Percentiles rank a stretch among this genome's conserved stretches.
Evolutionary conservation across 2,797 vertebrate species (phyloP).

Genomic region (Mico argentatus): DNA sequence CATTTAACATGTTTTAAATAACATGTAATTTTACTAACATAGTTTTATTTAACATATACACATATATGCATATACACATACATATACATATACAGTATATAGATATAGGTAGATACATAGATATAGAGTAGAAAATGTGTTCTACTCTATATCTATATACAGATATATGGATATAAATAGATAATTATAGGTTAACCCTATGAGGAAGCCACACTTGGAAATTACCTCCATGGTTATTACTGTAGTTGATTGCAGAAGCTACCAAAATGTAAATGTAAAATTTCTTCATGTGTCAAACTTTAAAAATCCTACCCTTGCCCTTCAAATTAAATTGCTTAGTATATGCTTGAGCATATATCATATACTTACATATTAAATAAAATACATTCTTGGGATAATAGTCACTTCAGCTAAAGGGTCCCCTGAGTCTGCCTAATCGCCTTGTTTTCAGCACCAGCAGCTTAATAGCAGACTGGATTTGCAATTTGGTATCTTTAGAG

Average conservation of each 20-base stretch:
- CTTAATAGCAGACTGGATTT: neutral
- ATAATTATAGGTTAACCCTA: neutral
- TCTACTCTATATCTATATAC: neutral
- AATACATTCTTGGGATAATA: neutral
- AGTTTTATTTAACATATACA: neutral
- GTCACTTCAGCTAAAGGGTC: neutral
- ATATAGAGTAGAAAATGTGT: neutral
- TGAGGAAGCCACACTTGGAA: neutral
- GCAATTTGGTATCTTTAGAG: neutral
- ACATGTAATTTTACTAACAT: neutral
- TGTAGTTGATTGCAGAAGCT: neutral
- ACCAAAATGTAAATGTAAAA: constrained; percentile 34
- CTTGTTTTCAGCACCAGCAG: neutral
- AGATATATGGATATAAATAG: neutral
- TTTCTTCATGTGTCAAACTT: neutral
- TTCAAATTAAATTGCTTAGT: neutral
- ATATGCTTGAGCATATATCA: neutral
- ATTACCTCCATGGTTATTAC: neutral
- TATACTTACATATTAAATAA: neutral
- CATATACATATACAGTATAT: neutral
- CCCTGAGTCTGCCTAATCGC: neutral
- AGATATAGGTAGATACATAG: neutral
- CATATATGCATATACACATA: rapidly evolving
- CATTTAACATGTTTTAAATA: neutral
- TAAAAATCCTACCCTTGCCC: neutral